These are phyloP conservation scores for Ceratotherium simum DNA, from an alignment of 2,113 vertebrate genomes.

Conservation along the genomic window DNA sequence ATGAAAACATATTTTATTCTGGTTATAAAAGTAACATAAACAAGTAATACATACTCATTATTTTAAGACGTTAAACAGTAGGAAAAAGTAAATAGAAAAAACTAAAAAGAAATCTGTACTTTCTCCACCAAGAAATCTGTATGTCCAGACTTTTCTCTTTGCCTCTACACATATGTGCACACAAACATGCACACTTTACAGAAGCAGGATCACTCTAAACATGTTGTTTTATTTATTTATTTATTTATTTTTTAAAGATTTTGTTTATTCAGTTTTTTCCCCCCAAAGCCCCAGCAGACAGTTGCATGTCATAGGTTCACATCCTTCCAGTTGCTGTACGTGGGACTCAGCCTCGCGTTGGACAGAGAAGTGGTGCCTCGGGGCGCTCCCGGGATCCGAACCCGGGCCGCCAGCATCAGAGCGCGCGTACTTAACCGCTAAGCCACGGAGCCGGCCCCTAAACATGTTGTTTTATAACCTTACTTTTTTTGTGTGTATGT, in stretches of 20 bases:
- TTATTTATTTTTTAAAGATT: too few relatives aligned
- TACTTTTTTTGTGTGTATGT: neutral
- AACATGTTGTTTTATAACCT: neutral
- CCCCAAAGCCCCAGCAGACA: too few relatives aligned
- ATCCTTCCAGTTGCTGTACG: too few relatives aligned
- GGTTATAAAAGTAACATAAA: constrained; percentile 24
- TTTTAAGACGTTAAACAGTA: neutral
- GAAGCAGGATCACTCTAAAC: neutral
- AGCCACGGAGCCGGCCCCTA: too few relatives aligned
- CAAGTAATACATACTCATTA: neutral
- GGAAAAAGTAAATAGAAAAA: neutral
- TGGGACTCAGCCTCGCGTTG: too few relatives aligned
- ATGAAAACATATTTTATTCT: constrained; percentile 30
- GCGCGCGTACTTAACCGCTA: too few relatives aligned
- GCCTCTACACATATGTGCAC: too few relatives aligned
- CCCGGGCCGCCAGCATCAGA: too few relatives aligned
- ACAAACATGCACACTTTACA: neutral
- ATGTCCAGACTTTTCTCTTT: neutral
- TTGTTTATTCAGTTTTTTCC: too few relatives aligned
- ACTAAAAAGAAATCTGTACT: neutral
- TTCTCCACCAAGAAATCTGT: neutral
- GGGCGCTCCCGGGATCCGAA: too few relatives aligned
- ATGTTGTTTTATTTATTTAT: neutral
- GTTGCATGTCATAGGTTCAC: too few relatives aligned
- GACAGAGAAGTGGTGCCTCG: too few relatives aligned